These are phyloP conservation scores for Medauroidea extradentata DNA, from an alignment of 1,140 invertebrate species.

Conservation along the genomic window DNA sequence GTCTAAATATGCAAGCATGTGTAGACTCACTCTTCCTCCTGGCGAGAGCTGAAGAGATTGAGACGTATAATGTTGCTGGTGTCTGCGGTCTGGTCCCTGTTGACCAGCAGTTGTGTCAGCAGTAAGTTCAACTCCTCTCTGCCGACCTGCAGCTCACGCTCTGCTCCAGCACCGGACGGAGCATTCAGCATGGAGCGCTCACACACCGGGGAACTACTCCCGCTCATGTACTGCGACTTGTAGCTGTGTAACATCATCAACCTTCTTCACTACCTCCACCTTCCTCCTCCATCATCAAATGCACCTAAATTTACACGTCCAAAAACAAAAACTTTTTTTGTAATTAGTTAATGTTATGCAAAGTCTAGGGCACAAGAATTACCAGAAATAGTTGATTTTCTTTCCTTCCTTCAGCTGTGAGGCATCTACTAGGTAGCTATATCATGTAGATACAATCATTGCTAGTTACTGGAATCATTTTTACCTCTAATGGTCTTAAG, in stretches of 20 bases:
- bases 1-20: too few relatives aligned
- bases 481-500: too few relatives aligned
- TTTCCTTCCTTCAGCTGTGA: too few relatives aligned
- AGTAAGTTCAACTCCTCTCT: constrained; percentile 27
- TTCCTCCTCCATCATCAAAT: neutral
- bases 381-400: too few relatives aligned
- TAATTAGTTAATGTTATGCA: too few relatives aligned
- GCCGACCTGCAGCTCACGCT: neutral
- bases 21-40: neutral
- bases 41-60: neutral
- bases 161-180: neutral
- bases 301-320: neutral
- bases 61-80: constrained; percentile 1
- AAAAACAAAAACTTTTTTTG: too few relatives aligned
- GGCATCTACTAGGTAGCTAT: too few relatives aligned
- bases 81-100: neutral
- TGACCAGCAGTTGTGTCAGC: constrained; percentile 24
- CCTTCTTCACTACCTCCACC: neutral
- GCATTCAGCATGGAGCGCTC: neutral
- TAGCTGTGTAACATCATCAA: neutral
- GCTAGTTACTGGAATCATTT: too few relatives aligned
- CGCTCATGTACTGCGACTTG: neutral
- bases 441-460: too few relatives aligned
- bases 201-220: neutral
- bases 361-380: too few relatives aligned